These are phyloP conservation scores for Sphenodon punctatus DNA, from an alignment of 2,797 vertebrate species.

Conservation along the genomic window DNA sequence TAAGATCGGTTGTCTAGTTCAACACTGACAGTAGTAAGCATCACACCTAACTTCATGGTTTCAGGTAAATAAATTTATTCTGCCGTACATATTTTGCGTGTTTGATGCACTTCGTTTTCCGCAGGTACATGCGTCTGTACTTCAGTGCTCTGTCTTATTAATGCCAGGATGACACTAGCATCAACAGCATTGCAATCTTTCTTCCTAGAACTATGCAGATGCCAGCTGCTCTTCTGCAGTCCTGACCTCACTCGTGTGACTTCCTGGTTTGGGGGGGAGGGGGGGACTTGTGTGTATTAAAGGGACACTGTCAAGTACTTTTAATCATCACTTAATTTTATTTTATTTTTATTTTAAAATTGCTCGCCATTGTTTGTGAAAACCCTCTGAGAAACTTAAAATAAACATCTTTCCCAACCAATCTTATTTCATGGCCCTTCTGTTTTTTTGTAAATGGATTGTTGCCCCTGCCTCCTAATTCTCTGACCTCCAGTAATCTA, in stretches of 20 bases:
- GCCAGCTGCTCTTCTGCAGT: slow-evolving; percentile 56
- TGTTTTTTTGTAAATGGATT: not conserved
- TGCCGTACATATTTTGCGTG: slow-evolving; percentile 57
- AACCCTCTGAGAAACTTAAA: slow-evolving; percentile 61
- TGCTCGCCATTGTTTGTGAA: slow-evolving; percentile 69
- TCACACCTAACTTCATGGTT: slow-evolving; percentile 76
- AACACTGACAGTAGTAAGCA: slow-evolving; percentile 74
- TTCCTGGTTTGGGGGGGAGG: slow-evolving; percentile 13
- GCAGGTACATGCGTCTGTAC: not conserved
- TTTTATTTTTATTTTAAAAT: too few species aligned
- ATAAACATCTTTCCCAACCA: slow-evolving; percentile 66
- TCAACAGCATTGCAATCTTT: slow-evolving; percentile 56
- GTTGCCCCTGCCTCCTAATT: not conserved
- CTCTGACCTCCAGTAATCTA: not conserved
- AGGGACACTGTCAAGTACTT: slow-evolving; percentile 69
- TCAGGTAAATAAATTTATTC: slow-evolving; percentile 85
- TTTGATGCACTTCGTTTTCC: slow-evolving; percentile 49
- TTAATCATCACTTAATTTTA: slow-evolving; percentile 60
- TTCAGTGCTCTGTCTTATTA: not conserved
- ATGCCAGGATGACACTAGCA: slow-evolving; percentile 56
- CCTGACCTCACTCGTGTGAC: slow-evolving; percentile 55
- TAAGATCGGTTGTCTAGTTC: slow-evolving; percentile 70
- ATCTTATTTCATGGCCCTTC: not conserved
- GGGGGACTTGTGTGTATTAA: slow-evolving; percentile 54
- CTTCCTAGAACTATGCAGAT: slow-evolving; percentile 67